A percentile compares a stretch with the other conserved stretches of the same genome.
These are phyloP conservation scores for Labeo rohita DNA, from an alignment of 2,113 vertebrate genomes.

Conservation along the genomic window DNA sequence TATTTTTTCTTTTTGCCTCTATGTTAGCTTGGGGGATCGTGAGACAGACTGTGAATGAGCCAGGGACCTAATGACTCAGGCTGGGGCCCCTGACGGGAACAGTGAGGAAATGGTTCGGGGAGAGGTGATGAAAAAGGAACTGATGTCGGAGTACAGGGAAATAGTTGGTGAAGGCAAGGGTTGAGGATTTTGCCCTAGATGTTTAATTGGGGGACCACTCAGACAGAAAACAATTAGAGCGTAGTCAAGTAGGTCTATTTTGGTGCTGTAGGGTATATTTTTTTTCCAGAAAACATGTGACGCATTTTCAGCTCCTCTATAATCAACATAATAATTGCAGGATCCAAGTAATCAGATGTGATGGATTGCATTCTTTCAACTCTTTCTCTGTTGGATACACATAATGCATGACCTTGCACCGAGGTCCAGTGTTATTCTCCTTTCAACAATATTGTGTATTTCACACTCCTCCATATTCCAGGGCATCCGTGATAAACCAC, in stretches of 20 bases:
- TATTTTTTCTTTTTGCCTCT: conserved; percentile 2
- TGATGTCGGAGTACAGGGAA: neutral
- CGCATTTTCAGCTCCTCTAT: conserved; percentile 18
- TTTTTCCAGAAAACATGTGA: conserved; percentile 15
- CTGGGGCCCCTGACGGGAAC: conserved; percentile 37
- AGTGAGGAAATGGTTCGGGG: conserved; percentile 26
- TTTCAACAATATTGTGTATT: neutral
- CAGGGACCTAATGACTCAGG: conserved; percentile 37
- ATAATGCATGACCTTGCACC: neutral
- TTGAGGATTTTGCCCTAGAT: conserved; percentile 37
- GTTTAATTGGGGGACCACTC: conserved; percentile 33
- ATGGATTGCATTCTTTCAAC: neutral
- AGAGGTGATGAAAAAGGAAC: conserved; percentile 39
- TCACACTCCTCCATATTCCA: neutral
- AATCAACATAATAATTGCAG: conserved; percentile 20
- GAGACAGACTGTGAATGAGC: conserved; percentile 43
- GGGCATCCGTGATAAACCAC: neutral
- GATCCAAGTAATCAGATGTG: neutral
- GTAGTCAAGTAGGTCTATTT: conserved; percentile 27
- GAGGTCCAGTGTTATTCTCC: conserved; percentile 2
- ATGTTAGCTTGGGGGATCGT: conserved; percentile 2
- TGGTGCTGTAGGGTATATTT: conserved; percentile 28
- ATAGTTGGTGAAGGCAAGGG: neutral
- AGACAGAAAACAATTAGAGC: conserved; percentile 28
- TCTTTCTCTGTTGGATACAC: neutral